These are phyloP conservation scores for Galemys pyrenaicus DNA, from an alignment of 2,113 vertebrate genomes.

Conservation along the genomic window DNA sequence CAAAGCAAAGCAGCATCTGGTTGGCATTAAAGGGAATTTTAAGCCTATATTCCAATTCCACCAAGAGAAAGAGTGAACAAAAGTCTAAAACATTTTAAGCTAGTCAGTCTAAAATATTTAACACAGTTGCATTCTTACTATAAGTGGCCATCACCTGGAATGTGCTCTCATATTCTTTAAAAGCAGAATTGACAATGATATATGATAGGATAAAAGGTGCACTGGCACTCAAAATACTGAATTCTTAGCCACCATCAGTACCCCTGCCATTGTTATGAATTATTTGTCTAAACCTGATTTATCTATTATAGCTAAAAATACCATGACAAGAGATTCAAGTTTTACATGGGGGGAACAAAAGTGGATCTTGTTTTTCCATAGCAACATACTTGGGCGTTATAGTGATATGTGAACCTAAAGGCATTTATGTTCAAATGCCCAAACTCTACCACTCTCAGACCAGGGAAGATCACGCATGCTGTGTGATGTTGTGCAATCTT, in stretches of 20 bases:
- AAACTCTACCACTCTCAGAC: not conserved
- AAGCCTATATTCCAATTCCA: conserved; percentile 47
- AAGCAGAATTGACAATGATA: conserved; percentile 41
- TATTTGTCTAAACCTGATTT: conserved; percentile 46
- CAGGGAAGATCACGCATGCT: accelerated
- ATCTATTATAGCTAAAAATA: conserved; percentile 44
- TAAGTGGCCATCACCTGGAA: conserved; percentile 19
- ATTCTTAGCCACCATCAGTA: conserved; percentile 32
- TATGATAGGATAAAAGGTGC: conserved; percentile 31
- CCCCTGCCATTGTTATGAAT: conserved; percentile 30
- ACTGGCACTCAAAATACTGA: not conserved
- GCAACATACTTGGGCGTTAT: not conserved
- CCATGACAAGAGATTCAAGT: not conserved
- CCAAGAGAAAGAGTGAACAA: conserved; percentile 44
- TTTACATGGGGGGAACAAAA: conserved; percentile 34
- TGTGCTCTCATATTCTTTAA: conserved; percentile 15
- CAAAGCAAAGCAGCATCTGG: conserved; percentile 63
- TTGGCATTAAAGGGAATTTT: conserved; percentile 66
- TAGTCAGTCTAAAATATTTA: conserved; percentile 24
- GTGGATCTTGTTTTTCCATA: conserved; percentile 28
- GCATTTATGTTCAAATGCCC: not conserved
- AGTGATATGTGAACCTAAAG: not conserved
- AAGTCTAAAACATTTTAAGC: conserved; percentile 61
- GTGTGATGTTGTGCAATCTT: not conserved
- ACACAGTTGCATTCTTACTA: conserved; percentile 20